phyloP scores from a whole-genome alignment of 2,113 vertebrate species.

The Orthonyx spaldingii region DNA sequence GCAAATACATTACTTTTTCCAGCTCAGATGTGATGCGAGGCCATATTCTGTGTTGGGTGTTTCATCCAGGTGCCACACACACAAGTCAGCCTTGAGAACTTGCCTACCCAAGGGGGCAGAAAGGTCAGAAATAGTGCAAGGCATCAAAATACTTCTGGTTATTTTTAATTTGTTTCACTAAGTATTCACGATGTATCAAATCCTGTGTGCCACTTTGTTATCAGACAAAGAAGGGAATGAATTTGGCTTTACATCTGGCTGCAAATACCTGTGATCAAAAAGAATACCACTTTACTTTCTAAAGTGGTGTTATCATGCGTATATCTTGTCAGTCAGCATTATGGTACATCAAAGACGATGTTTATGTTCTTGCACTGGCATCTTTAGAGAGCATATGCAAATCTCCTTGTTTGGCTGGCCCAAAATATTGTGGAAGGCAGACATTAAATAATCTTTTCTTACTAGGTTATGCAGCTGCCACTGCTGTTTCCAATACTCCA shows the following conservation, averaged over 20 bases:
- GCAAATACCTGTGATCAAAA: constrained; percentile 42
- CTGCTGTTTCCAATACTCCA: background rate
- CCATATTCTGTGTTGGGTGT: background rate
- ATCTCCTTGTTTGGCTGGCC: background rate
- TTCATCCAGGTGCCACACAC: background rate
- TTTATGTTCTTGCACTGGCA: constrained; percentile 7
- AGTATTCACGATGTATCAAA: background rate
- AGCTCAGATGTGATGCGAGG: rapidly evolving
- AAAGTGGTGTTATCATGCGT: background rate
- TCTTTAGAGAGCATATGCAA: background rate
- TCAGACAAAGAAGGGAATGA: background rate
- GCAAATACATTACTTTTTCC: background rate
- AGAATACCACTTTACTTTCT: background rate
- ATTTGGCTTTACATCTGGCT: background rate
- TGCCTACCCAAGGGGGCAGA: background rate
- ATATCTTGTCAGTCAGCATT: constrained; percentile 30
- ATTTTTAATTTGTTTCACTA: background rate
- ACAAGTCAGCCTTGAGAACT: background rate
- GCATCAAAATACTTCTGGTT: background rate
- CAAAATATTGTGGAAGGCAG: background rate
- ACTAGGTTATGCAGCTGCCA: background rate
- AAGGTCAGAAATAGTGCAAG: background rate
- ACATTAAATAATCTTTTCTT: background rate
- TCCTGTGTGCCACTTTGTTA: background rate
- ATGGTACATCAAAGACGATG: background rate